Conservation (phyloP, 2,797 vertebrate genomes). For the Denticeps clupeoides region DNA sequence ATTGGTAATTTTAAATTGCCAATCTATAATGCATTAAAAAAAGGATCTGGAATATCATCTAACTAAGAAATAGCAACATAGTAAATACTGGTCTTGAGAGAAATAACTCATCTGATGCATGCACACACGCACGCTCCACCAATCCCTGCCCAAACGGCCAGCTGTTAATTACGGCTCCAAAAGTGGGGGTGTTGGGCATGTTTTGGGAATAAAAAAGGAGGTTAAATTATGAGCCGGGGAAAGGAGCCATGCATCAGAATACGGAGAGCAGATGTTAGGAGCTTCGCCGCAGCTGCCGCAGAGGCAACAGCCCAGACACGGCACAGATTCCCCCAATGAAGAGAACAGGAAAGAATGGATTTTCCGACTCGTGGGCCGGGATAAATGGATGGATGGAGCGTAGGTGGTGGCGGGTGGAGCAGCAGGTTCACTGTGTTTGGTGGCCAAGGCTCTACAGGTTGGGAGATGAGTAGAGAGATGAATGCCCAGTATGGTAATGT, state of each 20-base stretch:
- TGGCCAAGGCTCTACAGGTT: constrained; percentile 1
- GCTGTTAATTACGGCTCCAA: constrained; percentile 54
- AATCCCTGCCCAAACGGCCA: constrained; percentile 37
- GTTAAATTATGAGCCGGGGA: constrained; percentile 50
- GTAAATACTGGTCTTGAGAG: no score
- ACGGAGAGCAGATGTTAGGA: constrained; percentile 54
- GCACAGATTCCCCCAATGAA: no score
- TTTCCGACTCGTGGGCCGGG: no score
- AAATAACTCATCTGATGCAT: no score
- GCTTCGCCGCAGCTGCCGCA: constrained; percentile 49
- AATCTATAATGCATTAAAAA: no score
- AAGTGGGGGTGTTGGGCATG: constrained; percentile 42
- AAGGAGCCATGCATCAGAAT: constrained; percentile 41
- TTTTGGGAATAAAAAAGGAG: constrained; percentile 47
- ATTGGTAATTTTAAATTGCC: no score
- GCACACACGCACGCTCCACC: no score
- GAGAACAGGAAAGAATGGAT: constrained; percentile 7
- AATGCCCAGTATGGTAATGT: constrained; percentile 30
- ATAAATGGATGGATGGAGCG: constrained; percentile 6
- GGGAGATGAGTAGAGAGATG: constrained; percentile 2
- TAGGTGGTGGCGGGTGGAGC: no score
- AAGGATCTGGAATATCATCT: no score
- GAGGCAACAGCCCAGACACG: constrained; percentile 30
- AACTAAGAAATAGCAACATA: no score
- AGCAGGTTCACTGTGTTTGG: no score